These are phyloP conservation scores for Xiphophorus couchianus DNA, from an alignment of 2,113 vertebrate species.

Conservation along the genomic window DNA sequence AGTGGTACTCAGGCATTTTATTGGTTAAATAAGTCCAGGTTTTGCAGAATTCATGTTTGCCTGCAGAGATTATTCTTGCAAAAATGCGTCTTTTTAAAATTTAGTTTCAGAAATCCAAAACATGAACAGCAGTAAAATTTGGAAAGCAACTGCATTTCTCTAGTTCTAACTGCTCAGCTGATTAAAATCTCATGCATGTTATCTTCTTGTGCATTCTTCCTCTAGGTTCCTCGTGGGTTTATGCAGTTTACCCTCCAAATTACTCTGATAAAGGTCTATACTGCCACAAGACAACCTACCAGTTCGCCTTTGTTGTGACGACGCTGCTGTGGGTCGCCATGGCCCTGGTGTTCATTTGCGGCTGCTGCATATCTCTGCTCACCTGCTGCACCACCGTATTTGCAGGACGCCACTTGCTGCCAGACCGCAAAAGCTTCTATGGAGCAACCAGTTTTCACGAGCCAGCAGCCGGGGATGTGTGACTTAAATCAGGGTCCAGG, in stretches of 20 bases:
- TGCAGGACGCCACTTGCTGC: constrained; percentile 27
- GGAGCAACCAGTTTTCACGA: constrained; percentile 19
- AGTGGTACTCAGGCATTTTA: background rate
- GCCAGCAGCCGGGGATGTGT: constrained; percentile 47
- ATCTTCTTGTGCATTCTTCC: constrained; percentile 4
- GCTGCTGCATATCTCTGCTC: constrained; percentile 22
- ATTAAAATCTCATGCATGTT: background rate
- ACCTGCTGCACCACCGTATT: constrained; percentile 17
- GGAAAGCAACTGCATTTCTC: too few species aligned
- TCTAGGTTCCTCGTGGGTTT: constrained; percentile 63
- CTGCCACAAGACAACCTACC: constrained; percentile 61
- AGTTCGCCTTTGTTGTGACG: constrained; percentile 62
- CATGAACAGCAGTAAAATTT: background rate
- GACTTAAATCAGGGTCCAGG: constrained; percentile 4
- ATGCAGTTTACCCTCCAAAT: constrained; percentile 56
- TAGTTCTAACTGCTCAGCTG: too few species aligned
- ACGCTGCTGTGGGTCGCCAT: constrained; percentile 45
- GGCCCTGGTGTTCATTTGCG: background rate
- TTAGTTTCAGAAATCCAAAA: background rate
- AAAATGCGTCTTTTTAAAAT: background rate
- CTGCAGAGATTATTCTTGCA: background rate
- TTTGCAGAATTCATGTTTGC: too few species aligned
- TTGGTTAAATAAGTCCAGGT: background rate
- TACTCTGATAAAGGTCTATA: constrained; percentile 22
- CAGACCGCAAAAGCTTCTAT: constrained; percentile 30